Percentiles rank a stretch among this genome's conserved stretches.
Conservation (phyloP, 2,888 invertebrate genomes). For the Amblyjoppa fuscipennis region DNA sequence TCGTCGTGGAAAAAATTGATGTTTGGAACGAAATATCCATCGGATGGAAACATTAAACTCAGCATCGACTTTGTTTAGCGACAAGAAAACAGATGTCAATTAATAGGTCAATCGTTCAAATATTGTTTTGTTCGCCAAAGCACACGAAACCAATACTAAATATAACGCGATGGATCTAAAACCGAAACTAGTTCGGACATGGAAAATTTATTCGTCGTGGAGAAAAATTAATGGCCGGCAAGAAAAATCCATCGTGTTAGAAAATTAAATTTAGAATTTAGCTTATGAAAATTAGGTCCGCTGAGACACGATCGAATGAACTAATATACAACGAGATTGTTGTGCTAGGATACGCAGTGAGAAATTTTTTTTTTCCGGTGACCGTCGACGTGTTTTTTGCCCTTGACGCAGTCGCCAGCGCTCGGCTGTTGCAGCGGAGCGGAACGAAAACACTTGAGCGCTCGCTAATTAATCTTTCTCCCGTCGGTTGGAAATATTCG, state of each 20-base stretch:
- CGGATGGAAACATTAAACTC: too few species aligned
- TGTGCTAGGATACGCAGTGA: neutral
- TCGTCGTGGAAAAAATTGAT: too few species aligned
- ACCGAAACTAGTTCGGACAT: too few species aligned
- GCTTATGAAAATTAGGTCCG: neutral
- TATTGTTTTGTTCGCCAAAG: too few species aligned
- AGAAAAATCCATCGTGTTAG: too few species aligned
- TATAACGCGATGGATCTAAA: too few species aligned
- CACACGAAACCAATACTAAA: too few species aligned
- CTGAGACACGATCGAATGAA: neutral
- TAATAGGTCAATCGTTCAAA: too few species aligned
- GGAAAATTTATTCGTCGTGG: too few species aligned
- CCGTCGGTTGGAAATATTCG: conserved; percentile 18
- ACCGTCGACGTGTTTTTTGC: neutral
- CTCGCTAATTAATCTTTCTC: conserved; percentile 28
- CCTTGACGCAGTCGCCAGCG: neutral
- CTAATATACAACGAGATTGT: neutral
- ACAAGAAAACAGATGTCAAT: too few species aligned
- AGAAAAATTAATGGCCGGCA: too few species aligned
- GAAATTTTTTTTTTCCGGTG: neutral
- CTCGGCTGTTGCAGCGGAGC: neutral
- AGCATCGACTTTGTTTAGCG: neutral
- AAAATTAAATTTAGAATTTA: neutral
- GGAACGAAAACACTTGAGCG: conserved; percentile 11
- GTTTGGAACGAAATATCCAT: too few species aligned